Conservation (phyloP, 2,113 vertebrate genomes). For the Semicossyphus pulcher region DNA sequence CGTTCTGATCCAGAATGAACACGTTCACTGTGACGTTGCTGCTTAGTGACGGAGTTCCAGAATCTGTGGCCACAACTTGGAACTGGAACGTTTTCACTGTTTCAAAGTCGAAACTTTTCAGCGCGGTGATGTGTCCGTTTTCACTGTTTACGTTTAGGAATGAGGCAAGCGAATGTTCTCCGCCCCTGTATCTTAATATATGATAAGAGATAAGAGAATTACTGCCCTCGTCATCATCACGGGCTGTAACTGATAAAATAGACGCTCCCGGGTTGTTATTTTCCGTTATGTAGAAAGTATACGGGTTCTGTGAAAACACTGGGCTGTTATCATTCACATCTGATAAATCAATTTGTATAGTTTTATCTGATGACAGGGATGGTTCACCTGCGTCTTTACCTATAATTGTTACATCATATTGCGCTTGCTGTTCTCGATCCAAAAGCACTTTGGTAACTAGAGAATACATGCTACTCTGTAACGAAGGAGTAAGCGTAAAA, state of each 20-base stretch:
- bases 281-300: conserved; percentile 65
- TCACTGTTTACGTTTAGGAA: conserved; percentile 67
- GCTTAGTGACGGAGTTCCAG: not conserved
- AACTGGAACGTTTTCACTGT: conserved; percentile 60
- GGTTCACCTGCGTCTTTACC: conserved; percentile 65
- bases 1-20: no score
- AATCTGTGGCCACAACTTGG: conserved; percentile 30
- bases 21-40: no score
- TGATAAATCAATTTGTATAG: conserved; percentile 50
- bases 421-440: conserved; percentile 63
- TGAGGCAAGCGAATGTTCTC: not conserved
- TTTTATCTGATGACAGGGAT: conserved; percentile 54
- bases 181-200: conserved; percentile 9
- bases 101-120: conserved; percentile 73
- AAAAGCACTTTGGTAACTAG: conserved; percentile 52
- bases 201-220: conserved; percentile 65
- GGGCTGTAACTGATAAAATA: conserved; percentile 63
- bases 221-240: conserved; percentile 58
- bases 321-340: conserved; percentile 77
- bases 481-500: conserved; percentile 56
- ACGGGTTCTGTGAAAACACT: conserved; percentile 54
- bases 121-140: conserved; percentile 47
- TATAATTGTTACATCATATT: conserved; percentile 62
- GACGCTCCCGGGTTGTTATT: conserved; percentile 63
- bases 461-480: conserved; percentile 65